Base-by-base conservation (phyloP, 1,140 invertebrate genomes). In the Gryon sp. region DNA sequence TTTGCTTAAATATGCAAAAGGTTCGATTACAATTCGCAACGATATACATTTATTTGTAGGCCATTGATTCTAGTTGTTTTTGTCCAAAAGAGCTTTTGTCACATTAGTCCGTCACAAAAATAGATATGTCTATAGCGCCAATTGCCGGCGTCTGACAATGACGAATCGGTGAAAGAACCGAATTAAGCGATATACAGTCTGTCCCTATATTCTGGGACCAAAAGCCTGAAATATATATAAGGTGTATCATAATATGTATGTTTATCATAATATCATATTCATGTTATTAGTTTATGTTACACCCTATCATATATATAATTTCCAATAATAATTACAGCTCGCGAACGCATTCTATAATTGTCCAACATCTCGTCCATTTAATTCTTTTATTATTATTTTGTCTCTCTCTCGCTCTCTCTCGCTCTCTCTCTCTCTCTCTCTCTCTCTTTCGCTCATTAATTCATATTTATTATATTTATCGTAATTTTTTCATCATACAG, bases 91-190 rank as follows among this genome's bases (percentile, higher is more conserved):
- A 48, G 16, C 30, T 36, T 48, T 60, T 16, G 38, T 43, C 40
- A 38, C 72, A 62, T 62, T 30, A 55, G 41, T 76, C 22, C 72
- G 55, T 76, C 72, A 62, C 62, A 76, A 76, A 76, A 76, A 76
- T 68, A 76, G 72, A 76, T 76, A 76, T 68, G 72, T 76, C 34
- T 75, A 40, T 62, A 28, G 16, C 48, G 32, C 53, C 63, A 36
- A 18, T 18, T 66, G 45, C 9, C 53, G 62, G 38, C 46, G 46
- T 22, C 40, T 53, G 66, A 70, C 55, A 53, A 60, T 53, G 45
- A 70, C 38, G 66, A 60, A 50, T 59, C 34, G 59, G 34, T 65
- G 38, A 65, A 63, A 63, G 45, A 70, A 59, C 24, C 52, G 45
- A 45, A 60, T 60, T 22, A 70, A 70, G 53, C 40, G 30, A 72